These are phyloP conservation scores for Megalops cyprinoides DNA, from an alignment of 2,797 vertebrate genomes.

Conservation along the genomic window DNA sequence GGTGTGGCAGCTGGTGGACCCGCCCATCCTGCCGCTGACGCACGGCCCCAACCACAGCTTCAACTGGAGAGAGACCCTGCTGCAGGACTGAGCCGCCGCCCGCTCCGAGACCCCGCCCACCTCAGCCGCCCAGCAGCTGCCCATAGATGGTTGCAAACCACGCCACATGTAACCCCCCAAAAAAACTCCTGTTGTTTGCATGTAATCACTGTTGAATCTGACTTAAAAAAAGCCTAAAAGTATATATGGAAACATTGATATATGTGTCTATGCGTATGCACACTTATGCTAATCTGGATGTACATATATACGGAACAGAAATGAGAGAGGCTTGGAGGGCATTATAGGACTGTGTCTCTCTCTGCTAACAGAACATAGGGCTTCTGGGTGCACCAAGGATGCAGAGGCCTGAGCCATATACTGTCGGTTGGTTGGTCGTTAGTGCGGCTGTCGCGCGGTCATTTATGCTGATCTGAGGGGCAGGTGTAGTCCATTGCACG, in stretches of 20 bases:
- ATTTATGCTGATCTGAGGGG: no score
- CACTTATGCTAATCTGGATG: conserved; percentile 1
- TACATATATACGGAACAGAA: neutral
- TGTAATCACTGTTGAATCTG: conserved; percentile 21
- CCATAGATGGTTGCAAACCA: conserved; percentile 54
- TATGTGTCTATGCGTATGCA: conserved; percentile 36
- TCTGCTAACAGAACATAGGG: neutral
- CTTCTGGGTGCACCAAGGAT: neutral
- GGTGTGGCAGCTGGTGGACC: conserved; percentile 95
- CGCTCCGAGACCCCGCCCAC: conserved; percentile 12
- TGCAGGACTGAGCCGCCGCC: conserved; percentile 79
- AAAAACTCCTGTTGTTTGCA: conserved; percentile 36
- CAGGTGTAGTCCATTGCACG: no score
- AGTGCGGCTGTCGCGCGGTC: neutral
- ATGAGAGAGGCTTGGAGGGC: neutral
- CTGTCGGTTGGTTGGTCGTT: neutral
- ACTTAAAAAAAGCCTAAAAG: conserved; percentile 22
- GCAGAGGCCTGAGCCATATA: neutral
- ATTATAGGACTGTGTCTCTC: neutral
- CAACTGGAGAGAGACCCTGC: conserved; percentile 97
- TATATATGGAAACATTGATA: conserved; percentile 34
- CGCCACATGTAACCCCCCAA: conserved; percentile 52
- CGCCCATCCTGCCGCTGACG: conserved; percentile 95
- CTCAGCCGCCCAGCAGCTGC: conserved; percentile 28
- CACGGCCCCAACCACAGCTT: conserved; percentile 98